Percentiles rank a stretch among this genome's conserved stretches.
Conservation (phyloP, 2,797 vertebrate genomes). For the Anguilla anguilla region DNA sequence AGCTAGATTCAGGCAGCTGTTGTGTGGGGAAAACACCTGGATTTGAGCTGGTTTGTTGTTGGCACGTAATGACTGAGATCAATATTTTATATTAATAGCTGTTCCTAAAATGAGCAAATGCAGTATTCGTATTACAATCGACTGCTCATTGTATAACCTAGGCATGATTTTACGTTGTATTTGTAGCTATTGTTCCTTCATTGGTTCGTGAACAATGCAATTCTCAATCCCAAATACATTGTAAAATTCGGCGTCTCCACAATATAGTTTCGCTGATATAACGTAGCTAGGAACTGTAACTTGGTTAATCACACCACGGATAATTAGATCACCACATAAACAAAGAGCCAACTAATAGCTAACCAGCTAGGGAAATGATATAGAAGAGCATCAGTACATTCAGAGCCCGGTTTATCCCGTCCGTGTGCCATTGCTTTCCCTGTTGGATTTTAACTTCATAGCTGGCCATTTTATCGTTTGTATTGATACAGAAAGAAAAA, state of each 20-base stretch:
- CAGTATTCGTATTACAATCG: conserved; percentile 11
- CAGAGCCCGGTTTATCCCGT: not conserved
- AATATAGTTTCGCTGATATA: not conserved
- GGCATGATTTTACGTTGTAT: not conserved
- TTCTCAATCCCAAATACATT: not conserved
- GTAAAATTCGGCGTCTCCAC: not conserved
- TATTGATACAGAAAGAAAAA: not conserved
- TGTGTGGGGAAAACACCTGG: conserved; percentile 49
- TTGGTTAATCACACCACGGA: not conserved
- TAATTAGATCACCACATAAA: conserved; percentile 6
- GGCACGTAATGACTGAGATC: conserved; percentile 12
- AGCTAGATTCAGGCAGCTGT: conserved; percentile 68
- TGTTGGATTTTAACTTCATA: not conserved
- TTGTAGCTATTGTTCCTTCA: not conserved
- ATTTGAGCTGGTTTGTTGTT: conserved; percentile 18
- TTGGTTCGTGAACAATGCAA: conserved; percentile 16
- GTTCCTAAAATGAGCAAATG: conserved; percentile 21
- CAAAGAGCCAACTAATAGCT: not conserved
- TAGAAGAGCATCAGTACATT: not conserved
- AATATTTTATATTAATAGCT: conserved; percentile 23
- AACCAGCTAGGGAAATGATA: not conserved
- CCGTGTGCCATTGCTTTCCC: not conserved
- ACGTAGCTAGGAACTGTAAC: not conserved
- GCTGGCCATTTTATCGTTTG: not conserved
- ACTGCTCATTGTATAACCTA: conserved; percentile 3